Evolutionary conservation across 2,797 vertebrate genomes (phyloP), one percentile per base, ranked within the genome.

Genomic region (Syndactyla subalaris): DNA sequence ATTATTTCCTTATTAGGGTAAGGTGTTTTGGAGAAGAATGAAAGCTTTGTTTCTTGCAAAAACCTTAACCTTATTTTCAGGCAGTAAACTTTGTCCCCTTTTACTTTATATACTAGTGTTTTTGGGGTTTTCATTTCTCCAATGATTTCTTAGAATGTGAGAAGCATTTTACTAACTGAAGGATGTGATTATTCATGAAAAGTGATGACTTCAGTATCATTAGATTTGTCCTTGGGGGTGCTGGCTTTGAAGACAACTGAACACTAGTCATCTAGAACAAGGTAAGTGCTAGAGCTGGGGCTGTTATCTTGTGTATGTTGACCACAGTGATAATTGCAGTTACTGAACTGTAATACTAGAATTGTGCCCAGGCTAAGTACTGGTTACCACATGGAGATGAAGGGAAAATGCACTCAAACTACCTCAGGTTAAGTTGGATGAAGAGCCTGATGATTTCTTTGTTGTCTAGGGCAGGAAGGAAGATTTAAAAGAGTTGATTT

Each of bases 151-250:
- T 86, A 72, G 54, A 66, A 58, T 43, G 27, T 48, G 65, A 87
- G 70, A 81, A 80, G n/a, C 41, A 34, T 90, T 88, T 87, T 72
- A 52, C 29, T 67, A 48, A 71, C 63, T 81, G 92, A 94, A 85
- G 30, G 51, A 34, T 81, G 30, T 63, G 54, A 70, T 92, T 73
- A 89, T 86, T 85, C 6, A 27, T 58, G 30, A 59, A 81, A 75
- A 91, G 46, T 85, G 83, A 39, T 70, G 61, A 61, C 67, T 79
- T 27, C 36, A 77, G 7, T 43, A 45, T 62, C 17, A 22, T 78
- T 80, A 81, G 41, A 39, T 72, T 81, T 86, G 83, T 77, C 61
- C 52, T 71, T 3, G 2, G 38, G 19, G 17, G 21, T 1, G 3
- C 43, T 83, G 62, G 45, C 72, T 83, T 81, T 89, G 71, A 71